Conservation (phyloP, 2,113 vertebrate genomes). For the Drymodes brunneopygia region DNA sequence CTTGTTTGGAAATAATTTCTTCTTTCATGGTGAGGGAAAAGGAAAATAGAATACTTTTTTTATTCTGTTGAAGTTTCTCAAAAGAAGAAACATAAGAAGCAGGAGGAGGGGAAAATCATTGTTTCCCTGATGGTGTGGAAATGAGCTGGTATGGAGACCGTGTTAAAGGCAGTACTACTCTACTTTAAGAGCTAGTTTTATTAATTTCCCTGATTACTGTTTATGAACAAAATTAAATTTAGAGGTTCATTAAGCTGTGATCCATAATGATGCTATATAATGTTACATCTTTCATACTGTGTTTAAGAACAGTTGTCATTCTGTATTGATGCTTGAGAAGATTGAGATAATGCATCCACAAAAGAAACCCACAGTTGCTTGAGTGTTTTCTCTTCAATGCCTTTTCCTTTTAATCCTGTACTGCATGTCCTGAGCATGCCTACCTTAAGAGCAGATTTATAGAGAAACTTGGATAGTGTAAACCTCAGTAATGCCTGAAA, state of each 20-base stretch:
- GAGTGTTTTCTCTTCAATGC: background rate
- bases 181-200: background rate
- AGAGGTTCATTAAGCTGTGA: background rate
- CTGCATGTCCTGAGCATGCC: background rate
- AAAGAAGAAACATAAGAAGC: background rate
- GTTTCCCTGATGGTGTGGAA: background rate
- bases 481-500: background rate
- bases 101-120: background rate
- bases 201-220: background rate
- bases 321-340: background rate
- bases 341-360: background rate
- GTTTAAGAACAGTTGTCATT: background rate
- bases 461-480: background rate
- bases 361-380: background rate
- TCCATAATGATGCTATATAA: background rate
- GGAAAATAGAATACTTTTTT: background rate
- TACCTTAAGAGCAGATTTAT: background rate
- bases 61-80: background rate
- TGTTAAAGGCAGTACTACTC: background rate
- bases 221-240: background rate
- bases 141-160: fast-evolving
- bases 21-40: background rate
- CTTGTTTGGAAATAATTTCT: background rate
- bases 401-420: background rate
- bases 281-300: background rate